phyloP scores from a whole-genome alignment of 2,888 invertebrate genomes.

The Corbicula japonica region DNA sequence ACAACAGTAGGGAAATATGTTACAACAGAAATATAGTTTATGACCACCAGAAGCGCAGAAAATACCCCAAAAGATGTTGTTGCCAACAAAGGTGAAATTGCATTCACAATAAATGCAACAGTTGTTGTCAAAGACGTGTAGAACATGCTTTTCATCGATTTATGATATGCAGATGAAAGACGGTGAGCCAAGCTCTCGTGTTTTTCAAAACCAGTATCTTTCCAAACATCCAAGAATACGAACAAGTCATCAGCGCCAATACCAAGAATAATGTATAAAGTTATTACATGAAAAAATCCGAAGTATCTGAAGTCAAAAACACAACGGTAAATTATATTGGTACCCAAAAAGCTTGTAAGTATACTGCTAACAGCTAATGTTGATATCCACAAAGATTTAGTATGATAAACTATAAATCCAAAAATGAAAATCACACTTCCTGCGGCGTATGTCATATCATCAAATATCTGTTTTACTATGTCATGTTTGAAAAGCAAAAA shows the following conservation, averaged over 20 bases:
- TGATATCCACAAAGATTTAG: conserved; percentile 76
- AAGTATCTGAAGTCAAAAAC: conserved; percentile 74
- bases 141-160: conserved; percentile 74
- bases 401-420: conserved; percentile 73
- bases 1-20: conserved; percentile 75
- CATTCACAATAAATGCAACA: conserved; percentile 76
- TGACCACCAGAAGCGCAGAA: conserved; percentile 74
- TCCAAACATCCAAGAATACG: conserved; percentile 79
- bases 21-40: conserved; percentile 79
- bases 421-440: conserved; percentile 76
- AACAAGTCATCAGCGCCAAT: conserved; percentile 79
- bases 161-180: conserved; percentile 73
- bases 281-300: conserved; percentile 76
- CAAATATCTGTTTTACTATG: conserved; percentile 65
- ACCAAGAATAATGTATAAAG: conserved; percentile 76
- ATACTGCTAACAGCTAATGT: conserved; percentile 72
- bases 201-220: conserved; percentile 57
- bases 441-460: conserved; percentile 67
- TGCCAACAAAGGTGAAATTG: conserved; percentile 76
- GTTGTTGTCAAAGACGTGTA: conserved; percentile 78
- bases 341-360: conserved; percentile 72
- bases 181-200: conserved; percentile 71
- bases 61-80: conserved; percentile 81
- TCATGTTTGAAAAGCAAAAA: conserved; percentile 66
- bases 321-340: conserved; percentile 75